Conservation (phyloP, 1,140 invertebrate species). For the Meloidogyne hapla region DNA sequence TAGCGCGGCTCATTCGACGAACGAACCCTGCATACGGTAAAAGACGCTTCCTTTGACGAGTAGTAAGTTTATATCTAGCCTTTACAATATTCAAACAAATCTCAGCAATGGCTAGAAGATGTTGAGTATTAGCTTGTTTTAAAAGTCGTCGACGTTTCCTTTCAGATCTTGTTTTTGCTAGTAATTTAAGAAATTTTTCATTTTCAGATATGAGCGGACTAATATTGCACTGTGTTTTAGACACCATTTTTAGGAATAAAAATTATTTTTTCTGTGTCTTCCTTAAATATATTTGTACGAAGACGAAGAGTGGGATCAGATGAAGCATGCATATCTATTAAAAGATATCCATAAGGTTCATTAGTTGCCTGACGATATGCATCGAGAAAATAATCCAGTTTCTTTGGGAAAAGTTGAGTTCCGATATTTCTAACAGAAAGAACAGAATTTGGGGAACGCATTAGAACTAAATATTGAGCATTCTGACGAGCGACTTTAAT, state of each 20-base stretch:
- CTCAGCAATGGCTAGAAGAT: slow-evolving; percentile 14
- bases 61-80: not conserved
- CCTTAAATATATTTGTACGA: slow-evolving; percentile 23
- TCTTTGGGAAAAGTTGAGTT: slow-evolving; percentile 22
- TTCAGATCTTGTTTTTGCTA: not conserved
- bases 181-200: not conserved
- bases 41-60: not conserved
- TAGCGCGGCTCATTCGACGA: not conserved
- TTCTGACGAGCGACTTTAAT: slow-evolving; percentile 16
- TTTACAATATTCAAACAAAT: slow-evolving; percentile 25
- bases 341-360: slow-evolving; percentile 17
- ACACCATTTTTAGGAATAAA: slow-evolving; percentile 19
- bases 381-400: slow-evolving; percentile 32
- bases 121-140: not conserved
- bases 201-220: slow-evolving; percentile 11
- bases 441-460: slow-evolving; percentile 7
- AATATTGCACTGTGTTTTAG: not conserved
- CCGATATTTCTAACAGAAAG: slow-evolving; percentile 22
- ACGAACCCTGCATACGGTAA: slow-evolving; percentile 17
- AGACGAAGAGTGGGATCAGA: slow-evolving; percentile 14
- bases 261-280: slow-evolving; percentile 12
- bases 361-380: slow-evolving; percentile 25
- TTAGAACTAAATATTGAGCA: slow-evolving; percentile 29
- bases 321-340: slow-evolving; percentile 26
- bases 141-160: slow-evolving; percentile 8